Conservation (phyloP, 1,140 invertebrate species). For the Ceratoteleas bidentatus region DNA sequence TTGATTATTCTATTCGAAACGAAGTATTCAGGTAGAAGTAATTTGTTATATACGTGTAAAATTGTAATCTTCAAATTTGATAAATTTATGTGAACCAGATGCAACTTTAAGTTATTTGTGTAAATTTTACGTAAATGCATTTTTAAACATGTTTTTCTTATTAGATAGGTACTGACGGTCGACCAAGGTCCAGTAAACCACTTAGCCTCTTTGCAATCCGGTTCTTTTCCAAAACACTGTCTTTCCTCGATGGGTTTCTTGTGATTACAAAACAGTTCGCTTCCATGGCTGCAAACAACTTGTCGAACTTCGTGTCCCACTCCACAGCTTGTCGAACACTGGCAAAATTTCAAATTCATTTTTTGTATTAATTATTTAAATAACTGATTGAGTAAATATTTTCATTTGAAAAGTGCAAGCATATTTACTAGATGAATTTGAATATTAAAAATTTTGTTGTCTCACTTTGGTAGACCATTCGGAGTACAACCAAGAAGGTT, state of each 20-base stretch:
- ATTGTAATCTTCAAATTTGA: no score
- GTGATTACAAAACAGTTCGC: slow-evolving; percentile 80
- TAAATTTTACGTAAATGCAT: not conserved
- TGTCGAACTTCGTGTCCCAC: slow-evolving; percentile 76
- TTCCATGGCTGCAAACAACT: slow-evolving; percentile 80
- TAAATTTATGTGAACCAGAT: no score
- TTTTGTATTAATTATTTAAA: slow-evolving; percentile 41
- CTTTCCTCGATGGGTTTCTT: slow-evolving; percentile 83
- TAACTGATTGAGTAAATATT: no score
- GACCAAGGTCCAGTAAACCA: slow-evolving; percentile 89
- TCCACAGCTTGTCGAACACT: slow-evolving; percentile 75
- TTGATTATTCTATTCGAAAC: not conserved
- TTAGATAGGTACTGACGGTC: slow-evolving; percentile 78
- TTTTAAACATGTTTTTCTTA: not conserved
- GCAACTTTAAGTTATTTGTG: not conserved
- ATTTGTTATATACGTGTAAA: not conserved
- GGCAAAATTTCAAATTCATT: slow-evolving; percentile 37
- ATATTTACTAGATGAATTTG: slow-evolving; percentile 1
- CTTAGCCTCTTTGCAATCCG: slow-evolving; percentile 82
- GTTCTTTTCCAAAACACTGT: slow-evolving; percentile 83
- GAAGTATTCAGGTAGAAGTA: not conserved
- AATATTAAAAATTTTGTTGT: slow-evolving; percentile 8
- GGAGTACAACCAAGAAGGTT: slow-evolving; percentile 72
- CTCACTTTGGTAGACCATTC: slow-evolving; percentile 75
- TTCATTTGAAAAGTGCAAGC: no score